phyloP scores from a whole-genome alignment of 2,888 invertebrate genomes.

The Agonopterix subpropinquella region DNA sequence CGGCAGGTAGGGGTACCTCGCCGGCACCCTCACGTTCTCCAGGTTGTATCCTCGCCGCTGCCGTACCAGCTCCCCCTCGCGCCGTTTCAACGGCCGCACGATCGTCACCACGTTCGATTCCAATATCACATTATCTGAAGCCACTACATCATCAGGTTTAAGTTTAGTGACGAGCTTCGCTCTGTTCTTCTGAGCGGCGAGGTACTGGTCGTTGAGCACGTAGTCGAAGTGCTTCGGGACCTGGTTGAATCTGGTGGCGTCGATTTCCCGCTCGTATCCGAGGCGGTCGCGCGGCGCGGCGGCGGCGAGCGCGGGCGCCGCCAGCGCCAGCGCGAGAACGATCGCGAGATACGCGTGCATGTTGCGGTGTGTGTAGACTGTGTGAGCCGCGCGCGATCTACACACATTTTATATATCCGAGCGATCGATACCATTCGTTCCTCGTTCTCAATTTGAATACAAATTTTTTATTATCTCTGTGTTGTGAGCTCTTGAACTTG shows the following conservation, averaged over 20 bases:
- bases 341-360: conserved; percentile 67
- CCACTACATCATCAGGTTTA: conserved; percentile 51
- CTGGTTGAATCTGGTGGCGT: conserved; percentile 47
- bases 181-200: conserved; percentile 52
- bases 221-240: conserved; percentile 51
- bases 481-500: conserved; percentile 59
- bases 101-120: conserved; percentile 63
- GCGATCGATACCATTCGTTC: conserved; percentile 66
- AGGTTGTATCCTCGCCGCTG: conserved; percentile 66
- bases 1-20: conserved; percentile 64
- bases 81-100: conserved; percentile 43
- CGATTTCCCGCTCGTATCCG: conserved; percentile 65
- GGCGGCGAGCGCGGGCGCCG: conserved; percentile 42
- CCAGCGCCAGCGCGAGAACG: conserved; percentile 45
- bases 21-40: conserved; percentile 68
- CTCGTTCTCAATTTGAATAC: conserved; percentile 66
- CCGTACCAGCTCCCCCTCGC: conserved; percentile 39
- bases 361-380: conserved; percentile 59
- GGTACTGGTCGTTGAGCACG: conserved; percentile 46
- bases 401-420: conserved; percentile 68
- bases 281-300: conserved; percentile 43
- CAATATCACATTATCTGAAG: conserved; percentile 58
- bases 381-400: conserved; percentile 66
- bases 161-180: conserved; percentile 59
- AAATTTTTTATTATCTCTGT: conserved; percentile 47